phyloP scores from a whole-genome alignment of 2,113 vertebrate genomes.

The Recurvirostra avosetta region DNA sequence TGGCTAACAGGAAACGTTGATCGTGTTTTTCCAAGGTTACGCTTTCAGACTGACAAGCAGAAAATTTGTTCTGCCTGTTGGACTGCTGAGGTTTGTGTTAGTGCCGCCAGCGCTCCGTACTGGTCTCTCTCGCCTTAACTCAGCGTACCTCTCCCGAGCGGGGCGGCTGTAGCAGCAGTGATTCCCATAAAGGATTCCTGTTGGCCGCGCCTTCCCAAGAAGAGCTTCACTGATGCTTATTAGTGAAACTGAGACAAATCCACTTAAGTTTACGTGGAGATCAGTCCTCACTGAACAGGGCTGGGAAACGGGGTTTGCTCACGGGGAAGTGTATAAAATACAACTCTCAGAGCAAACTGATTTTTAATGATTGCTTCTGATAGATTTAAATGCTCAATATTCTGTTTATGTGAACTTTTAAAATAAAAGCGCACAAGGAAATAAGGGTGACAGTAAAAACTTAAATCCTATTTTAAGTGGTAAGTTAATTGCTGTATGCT shows the following conservation, averaged over 20 bases:
- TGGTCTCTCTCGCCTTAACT: neutral
- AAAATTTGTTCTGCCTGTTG: neutral
- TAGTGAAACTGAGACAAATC: neutral
- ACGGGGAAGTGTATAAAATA: neutral
- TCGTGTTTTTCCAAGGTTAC: neutral
- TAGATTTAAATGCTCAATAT: neutral
- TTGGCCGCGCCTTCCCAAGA: neutral
- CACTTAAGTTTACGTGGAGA: neutral
- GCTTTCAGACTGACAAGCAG: neutral
- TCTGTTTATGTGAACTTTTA: neutral
- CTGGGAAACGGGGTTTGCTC: neutral
- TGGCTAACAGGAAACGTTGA: neutral
- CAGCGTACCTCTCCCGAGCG: neutral
- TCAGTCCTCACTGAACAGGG: neutral
- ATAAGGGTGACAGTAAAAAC: neutral
- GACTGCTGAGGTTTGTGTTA: neutral
- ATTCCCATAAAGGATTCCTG: neutral
- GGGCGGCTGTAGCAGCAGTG: neutral
- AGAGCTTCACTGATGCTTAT: neutral
- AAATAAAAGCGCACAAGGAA: neutral
- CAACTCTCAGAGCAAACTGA: neutral
- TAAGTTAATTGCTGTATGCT: neutral
- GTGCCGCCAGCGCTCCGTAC: no score
- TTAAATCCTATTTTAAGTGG: neutral
- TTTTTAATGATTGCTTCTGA: neutral